Percentiles rank a stretch among this genome's conserved stretches.
Evolutionary conservation across 2,888 invertebrate genomes (phyloP).

Genomic region (Drosophila paramelanica): DNA sequence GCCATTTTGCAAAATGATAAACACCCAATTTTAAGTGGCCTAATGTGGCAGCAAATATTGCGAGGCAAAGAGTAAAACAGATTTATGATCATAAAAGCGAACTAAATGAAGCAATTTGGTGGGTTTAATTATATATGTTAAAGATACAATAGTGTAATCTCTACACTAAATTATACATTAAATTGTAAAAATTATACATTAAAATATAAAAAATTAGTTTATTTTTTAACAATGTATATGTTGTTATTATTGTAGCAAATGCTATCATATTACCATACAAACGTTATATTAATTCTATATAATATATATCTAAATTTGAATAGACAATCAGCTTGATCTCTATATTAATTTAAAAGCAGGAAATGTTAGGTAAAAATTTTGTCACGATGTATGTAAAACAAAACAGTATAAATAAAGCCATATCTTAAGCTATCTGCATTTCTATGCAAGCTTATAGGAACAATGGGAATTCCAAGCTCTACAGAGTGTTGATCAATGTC

Average conservation of each 20-base stretch:
- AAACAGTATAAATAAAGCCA: slow-evolving; percentile 6
- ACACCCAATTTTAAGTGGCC: slow-evolving; percentile 11
- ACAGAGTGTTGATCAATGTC: no score
- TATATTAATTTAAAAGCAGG: slow-evolving; percentile 13
- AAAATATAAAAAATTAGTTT: no score
- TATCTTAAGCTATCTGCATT: slow-evolving; percentile 1
- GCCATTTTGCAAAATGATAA: slow-evolving; percentile 22
- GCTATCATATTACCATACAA: neutral
- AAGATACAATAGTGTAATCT: neutral
- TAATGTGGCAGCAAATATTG: slow-evolving; percentile 18
- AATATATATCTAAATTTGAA: slow-evolving; percentile 7
- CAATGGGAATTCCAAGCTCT: no score
- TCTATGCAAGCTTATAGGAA: neutral
- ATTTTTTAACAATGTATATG: no score
- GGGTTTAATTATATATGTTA: neutral
- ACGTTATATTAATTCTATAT: neutral
- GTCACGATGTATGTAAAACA: slow-evolving; percentile 41
- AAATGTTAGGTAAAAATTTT: slow-evolving; percentile 5
- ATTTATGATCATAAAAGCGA: slow-evolving; percentile 10
- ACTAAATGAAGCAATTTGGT: neutral
- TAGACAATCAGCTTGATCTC: slow-evolving; percentile 1
- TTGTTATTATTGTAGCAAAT: neutral
- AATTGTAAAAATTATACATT: no score
- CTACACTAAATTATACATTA: neutral
- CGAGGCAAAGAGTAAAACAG: neutral